Evolutionary conservation across 2,113 vertebrate species (phyloP).

Genomic region (Antechinus stuartii): DNA sequence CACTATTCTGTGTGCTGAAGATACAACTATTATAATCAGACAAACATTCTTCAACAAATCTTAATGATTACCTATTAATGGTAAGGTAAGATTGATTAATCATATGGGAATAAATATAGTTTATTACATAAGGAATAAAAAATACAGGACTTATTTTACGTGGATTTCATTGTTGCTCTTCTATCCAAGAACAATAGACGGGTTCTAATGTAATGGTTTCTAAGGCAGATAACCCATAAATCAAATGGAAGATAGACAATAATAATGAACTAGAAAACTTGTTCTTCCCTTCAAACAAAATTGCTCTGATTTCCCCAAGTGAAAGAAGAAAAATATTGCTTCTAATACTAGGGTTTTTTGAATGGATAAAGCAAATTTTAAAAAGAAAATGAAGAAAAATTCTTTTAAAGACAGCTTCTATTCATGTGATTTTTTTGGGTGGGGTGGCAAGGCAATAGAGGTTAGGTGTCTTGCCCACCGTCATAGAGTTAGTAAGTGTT

Average conservation of each 20-base stretch:
- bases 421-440: too few relatives aligned
- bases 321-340: constrained; percentile 8
- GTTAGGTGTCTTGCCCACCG: too few relatives aligned
- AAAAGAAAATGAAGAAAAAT: background rate
- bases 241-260: background rate
- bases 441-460: too few relatives aligned
- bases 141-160: background rate
- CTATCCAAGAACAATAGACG: background rate
- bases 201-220: background rate
- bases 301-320: background rate
- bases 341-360: background rate
- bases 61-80: background rate
- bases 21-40: background rate
- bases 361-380: background rate
- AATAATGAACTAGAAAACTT: background rate
- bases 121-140: constrained; percentile 28
- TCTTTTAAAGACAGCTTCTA: background rate
- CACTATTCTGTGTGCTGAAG: background rate
- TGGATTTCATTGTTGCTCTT: background rate
- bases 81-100: background rate
- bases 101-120: background rate
- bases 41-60: background rate
- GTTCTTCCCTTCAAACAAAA: background rate
- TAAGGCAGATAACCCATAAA: background rate
- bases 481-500: too few relatives aligned